Evolutionary conservation across 2,113 vertebrate genomes (phyloP).

Genomic region (Lepus timidus): DNA sequence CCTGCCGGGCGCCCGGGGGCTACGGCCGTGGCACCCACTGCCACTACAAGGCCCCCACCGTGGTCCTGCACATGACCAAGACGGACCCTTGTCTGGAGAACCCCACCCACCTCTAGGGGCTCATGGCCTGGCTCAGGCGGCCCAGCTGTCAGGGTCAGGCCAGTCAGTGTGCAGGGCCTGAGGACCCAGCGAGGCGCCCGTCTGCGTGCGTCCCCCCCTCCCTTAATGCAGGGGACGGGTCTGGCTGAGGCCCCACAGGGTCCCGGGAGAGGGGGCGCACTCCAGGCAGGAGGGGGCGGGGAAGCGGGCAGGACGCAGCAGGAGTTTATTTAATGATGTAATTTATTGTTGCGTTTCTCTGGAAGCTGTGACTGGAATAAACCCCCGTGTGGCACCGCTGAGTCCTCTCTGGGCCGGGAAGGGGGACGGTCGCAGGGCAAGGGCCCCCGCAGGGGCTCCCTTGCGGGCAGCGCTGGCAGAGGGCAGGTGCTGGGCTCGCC

Average conservation of each 20-base stretch:
- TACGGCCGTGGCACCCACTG: slow-evolving; percentile 92
- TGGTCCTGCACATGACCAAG: slow-evolving; percentile 96
- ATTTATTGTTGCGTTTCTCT: slow-evolving; percentile 89
- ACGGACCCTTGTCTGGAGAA: slow-evolving; percentile 95
- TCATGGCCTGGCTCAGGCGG: slow-evolving; percentile 7
- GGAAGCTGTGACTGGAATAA: slow-evolving; percentile 89
- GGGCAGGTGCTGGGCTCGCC: background rate
- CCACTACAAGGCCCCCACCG: slow-evolving; percentile 95
- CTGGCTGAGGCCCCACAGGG: background rate
- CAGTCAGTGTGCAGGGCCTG: background rate
- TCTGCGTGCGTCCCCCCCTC: background rate
- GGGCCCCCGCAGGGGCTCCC: background rate
- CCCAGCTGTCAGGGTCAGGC: slow-evolving; percentile 81
- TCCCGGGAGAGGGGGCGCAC: background rate
- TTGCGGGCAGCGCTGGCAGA: background rate
- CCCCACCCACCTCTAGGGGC: slow-evolving; percentile 93
- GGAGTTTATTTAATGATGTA: slow-evolving; percentile 91
- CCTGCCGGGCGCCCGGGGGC: slow-evolving; percentile 90
- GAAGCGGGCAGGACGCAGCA: slow-evolving; percentile 73
- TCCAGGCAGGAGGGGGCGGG: slow-evolving; percentile 24
- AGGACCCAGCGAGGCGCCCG: background rate
- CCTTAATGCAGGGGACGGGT: background rate
- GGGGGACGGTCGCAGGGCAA: background rate
- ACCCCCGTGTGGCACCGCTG: slow-evolving; percentile 81
- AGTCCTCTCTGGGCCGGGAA: slow-evolving; percentile 60